These are phyloP conservation scores for Andrena bucephala DNA, from an alignment of 2,888 invertebrate species.

Conservation along the genomic window DNA sequence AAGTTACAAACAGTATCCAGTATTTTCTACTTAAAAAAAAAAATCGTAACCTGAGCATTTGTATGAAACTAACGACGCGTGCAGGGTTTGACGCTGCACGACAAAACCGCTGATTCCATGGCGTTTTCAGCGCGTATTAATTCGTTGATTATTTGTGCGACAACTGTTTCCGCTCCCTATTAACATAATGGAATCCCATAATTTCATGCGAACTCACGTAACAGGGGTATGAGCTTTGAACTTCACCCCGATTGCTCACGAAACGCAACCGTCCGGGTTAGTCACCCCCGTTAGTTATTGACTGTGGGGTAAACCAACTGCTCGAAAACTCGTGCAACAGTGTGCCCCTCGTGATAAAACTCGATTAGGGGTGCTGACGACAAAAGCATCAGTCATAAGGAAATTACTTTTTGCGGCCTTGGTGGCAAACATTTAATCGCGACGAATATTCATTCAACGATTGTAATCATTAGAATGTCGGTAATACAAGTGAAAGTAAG, in stretches of 20 bases:
- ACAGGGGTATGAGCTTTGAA: conserved; percentile 11
- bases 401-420: too few relatives aligned
- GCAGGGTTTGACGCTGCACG: neutral
- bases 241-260: conserved; percentile 39
- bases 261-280: conserved; percentile 50
- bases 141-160: conserved; percentile 7
- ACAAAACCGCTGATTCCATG: neutral
- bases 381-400: too few relatives aligned
- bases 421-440: neutral
- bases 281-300: conserved; percentile 40
- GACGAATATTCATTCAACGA: neutral
- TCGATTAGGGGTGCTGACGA: neutral
- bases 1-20: neutral
- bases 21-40: neutral
- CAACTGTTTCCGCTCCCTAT: conserved; percentile 9
- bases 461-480: neutral
- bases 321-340: conserved; percentile 43
- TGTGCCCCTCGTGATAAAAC: neutral
- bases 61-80: neutral
- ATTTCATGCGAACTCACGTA: conserved; percentile 8
- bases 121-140: conserved; percentile 19
- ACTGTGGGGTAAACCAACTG: conserved; percentile 24
- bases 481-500: too few relatives aligned
- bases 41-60: neutral
- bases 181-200: conserved; percentile 33